These are phyloP conservation scores for Stegodyphus dumicola DNA, from an alignment of 1,140 invertebrate species.

Conservation along the genomic window DNA sequence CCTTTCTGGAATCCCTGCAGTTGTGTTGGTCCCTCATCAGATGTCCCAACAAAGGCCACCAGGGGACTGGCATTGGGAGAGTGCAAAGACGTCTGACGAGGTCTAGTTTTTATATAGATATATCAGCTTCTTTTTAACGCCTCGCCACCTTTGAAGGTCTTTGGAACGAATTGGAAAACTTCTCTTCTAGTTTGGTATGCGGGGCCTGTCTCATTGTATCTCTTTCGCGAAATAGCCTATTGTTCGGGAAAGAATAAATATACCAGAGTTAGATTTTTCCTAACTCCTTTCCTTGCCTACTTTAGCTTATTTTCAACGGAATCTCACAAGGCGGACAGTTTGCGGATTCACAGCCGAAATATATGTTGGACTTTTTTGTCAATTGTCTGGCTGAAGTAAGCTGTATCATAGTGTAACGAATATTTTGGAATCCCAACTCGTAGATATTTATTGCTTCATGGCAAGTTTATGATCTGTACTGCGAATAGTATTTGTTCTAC, in stretches of 20 bases:
- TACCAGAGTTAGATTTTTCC: constrained; percentile 11
- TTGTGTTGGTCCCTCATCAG: constrained; percentile 44
- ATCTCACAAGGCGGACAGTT: background rate
- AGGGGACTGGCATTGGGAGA: background rate
- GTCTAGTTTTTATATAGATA: background rate
- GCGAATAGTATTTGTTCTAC: too few species aligned
- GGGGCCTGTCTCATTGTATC: constrained; percentile 30
- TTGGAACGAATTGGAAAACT: constrained; percentile 12
- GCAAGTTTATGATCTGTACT: too few species aligned
- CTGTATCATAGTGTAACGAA: too few species aligned
- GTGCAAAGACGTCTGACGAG: constrained; percentile 23
- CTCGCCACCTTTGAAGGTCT: constrained; percentile 29
- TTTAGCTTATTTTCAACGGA: constrained; percentile 27
- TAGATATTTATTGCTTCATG: too few species aligned
- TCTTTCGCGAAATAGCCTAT: constrained; percentile 35
- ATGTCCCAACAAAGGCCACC: constrained; percentile 12
- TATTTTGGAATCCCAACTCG: too few species aligned
- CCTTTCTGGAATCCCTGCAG: constrained; percentile 13
- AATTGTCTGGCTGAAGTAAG: too few species aligned
- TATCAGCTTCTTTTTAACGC: background rate
- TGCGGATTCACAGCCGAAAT: background rate
- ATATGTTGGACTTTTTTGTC: constrained; percentile 6
- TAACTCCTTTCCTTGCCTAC: constrained; percentile 15
- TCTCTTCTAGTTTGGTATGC: constrained; percentile 31
- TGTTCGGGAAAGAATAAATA: constrained; percentile 38